Evolutionary conservation across 2,888 invertebrate genomes (phyloP).

Genomic region (Drosophila anceps): DNA sequence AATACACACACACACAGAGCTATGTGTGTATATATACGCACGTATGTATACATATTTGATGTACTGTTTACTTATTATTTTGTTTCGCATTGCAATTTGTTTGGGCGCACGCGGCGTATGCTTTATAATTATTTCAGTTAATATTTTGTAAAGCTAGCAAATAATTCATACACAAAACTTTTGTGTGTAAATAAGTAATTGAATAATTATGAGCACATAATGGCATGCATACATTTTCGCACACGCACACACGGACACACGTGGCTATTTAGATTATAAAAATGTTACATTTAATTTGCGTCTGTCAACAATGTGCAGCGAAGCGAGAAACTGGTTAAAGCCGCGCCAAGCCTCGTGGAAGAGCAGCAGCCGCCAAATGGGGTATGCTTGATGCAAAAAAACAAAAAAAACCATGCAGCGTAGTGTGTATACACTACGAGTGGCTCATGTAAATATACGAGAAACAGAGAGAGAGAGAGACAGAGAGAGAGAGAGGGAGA

Average conservation of each 20-base stretch:
- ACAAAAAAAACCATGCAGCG: not conserved
- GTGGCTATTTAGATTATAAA: conserved; percentile 40
- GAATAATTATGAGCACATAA: conserved; percentile 42
- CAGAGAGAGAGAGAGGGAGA: not conserved
- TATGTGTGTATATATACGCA: not conserved
- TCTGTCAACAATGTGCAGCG: conserved; percentile 11
- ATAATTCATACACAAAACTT: conserved; percentile 38
- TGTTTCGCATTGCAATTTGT: conserved; percentile 7
- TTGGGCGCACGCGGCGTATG: conserved; percentile 32
- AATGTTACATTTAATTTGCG: conserved; percentile 34
- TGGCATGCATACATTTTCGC: conserved; percentile 16
- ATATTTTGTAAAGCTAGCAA: conserved; percentile 27
- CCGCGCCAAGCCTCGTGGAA: not conserved
- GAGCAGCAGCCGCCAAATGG: not conserved
- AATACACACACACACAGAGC: not conserved
- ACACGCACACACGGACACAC: conserved; percentile 1
- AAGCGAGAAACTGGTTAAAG: not conserved
- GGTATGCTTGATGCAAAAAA: not conserved
- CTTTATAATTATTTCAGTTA: conserved; percentile 37
- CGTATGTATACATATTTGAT: conserved; percentile 1
- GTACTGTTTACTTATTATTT: not conserved
- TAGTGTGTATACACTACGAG: too few species aligned
- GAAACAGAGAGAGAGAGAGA: not conserved
- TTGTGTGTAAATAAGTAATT: conserved; percentile 52
- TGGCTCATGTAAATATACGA: not conserved